Evolutionary conservation across 2,113 vertebrate species (phyloP).

Genomic region (Semnornis frantzii): DNA sequence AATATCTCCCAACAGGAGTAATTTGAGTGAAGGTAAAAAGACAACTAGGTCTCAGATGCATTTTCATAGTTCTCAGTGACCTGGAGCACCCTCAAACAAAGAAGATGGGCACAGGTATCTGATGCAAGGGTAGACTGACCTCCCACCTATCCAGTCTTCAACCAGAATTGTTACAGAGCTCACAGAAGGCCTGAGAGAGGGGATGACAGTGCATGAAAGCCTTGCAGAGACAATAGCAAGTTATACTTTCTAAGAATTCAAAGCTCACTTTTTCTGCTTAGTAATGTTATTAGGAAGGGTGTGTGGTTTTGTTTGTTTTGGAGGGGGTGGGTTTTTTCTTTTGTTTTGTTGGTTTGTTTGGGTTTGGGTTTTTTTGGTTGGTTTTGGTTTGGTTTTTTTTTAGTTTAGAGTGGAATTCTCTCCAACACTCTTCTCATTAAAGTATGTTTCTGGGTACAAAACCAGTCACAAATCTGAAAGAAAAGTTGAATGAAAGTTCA

Average conservation of each 20-base stretch:
- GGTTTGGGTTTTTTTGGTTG: no score
- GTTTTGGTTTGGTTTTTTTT: rapidly evolving
- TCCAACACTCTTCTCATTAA: background rate
- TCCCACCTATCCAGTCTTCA: background rate
- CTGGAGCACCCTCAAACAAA: background rate
- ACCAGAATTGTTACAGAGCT: background rate
- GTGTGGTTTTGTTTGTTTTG: no score
- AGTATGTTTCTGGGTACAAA: background rate
- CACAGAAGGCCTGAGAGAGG: background rate
- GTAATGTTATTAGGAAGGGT: no score
- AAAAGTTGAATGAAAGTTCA: background rate
- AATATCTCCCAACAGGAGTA: background rate
- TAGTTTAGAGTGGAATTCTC: background rate
- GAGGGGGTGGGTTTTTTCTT: no score
- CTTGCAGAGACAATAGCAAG: background rate
- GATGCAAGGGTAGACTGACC: background rate
- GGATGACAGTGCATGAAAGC: background rate
- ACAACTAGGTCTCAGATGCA: background rate
- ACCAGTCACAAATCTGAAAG: background rate
- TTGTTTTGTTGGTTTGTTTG: no score
- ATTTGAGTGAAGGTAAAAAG: background rate
- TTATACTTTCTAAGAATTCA: background rate
- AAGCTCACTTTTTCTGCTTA: background rate
- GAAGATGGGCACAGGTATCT: background rate
- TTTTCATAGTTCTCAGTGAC: background rate